Percentiles rank a stretch among this genome's conserved stretches.
Evolutionary conservation across 2,113 vertebrate species (phyloP).

Genomic region (Ammodramus savannarum): DNA sequence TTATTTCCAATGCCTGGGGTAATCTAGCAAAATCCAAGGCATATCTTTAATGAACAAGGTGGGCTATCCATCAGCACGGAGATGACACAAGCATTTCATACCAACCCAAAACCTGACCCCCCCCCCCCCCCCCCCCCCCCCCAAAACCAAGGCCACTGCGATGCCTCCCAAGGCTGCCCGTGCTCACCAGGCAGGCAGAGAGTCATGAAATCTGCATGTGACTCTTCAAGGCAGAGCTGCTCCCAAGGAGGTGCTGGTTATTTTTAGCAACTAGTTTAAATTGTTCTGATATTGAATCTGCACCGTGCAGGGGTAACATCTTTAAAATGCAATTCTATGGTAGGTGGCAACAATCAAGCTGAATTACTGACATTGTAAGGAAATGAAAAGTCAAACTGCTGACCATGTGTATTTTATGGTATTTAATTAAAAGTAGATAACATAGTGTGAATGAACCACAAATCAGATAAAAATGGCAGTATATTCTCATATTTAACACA

Average conservation of each 20-base stretch:
- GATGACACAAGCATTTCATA: conserved; percentile 59
- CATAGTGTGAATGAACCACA: conserved; percentile 90
- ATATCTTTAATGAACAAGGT: conserved; percentile 70
- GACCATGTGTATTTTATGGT: conserved; percentile 91
- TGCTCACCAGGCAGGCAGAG: conserved; percentile 5
- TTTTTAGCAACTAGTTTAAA: conserved; percentile 54
- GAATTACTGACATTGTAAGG: conserved; percentile 78
- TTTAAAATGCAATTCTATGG: conserved; percentile 66
- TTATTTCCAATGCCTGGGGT: conserved; percentile 66
- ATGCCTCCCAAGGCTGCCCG: conserved; percentile 16
- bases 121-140: not conserved
- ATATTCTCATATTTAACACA: conserved; percentile 98
- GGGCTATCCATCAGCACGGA: conserved; percentile 63
- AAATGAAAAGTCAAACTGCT: conserved; percentile 98
- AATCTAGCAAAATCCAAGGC: conserved; percentile 55
- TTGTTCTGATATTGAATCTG: conserved; percentile 48
- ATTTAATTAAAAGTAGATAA: conserved; percentile 99
- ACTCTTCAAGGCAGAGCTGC: conserved; percentile 5
- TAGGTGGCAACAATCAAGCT: conserved; percentile 70
- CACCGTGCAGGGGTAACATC: conserved; percentile 54
- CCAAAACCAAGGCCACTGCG: conserved; percentile 1
- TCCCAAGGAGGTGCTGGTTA: conserved; percentile 20
- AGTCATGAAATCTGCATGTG: conserved; percentile 23
- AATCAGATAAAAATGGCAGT: conserved; percentile 97
- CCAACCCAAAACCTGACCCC: not conserved